Percentiles rank a stretch among this genome's conserved stretches.
These are phyloP conservation scores for Plestiodon gilberti DNA, from an alignment of 2,113 vertebrate genomes.

Conservation along the genomic window DNA sequence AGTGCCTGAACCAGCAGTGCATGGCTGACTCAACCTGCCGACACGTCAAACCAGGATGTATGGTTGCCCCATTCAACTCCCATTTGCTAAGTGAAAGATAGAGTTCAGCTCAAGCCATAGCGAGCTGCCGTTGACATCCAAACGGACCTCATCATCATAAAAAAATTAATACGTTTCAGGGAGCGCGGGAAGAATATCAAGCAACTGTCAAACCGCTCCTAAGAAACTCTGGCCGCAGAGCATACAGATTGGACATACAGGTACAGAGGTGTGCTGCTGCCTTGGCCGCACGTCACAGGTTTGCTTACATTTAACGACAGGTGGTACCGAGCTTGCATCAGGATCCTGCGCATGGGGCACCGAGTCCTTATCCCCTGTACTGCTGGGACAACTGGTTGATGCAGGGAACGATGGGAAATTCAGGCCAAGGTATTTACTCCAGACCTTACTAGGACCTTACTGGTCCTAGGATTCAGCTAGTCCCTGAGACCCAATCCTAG, in stretches of 20 bases:
- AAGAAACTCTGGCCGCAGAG: not conserved
- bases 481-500: too few species aligned
- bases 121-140: not conserved
- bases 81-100: not conserved
- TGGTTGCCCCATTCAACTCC: not conserved
- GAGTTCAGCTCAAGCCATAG: not conserved
- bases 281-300: not conserved
- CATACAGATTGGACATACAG: not conserved
- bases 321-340: too few species aligned
- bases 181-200: not conserved
- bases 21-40: slow-evolving; percentile 8
- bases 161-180: not conserved
- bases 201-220: not conserved
- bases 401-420: not conserved
- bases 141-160: slow-evolving; percentile 11
- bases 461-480: too few species aligned
- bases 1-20: not conserved
- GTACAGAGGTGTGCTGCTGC: too few species aligned
- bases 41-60: not conserved
- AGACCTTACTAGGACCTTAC: too few species aligned
- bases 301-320: too few species aligned
- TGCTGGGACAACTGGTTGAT: not conserved
- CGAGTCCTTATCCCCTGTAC: too few species aligned
- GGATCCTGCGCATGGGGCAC: not conserved
- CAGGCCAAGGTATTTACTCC: too few species aligned